Evolutionary conservation across 2,797 vertebrate species (phyloP), one percentile per base, ranked within the genome.

Genomic region (Podarcis siculus): DNA sequence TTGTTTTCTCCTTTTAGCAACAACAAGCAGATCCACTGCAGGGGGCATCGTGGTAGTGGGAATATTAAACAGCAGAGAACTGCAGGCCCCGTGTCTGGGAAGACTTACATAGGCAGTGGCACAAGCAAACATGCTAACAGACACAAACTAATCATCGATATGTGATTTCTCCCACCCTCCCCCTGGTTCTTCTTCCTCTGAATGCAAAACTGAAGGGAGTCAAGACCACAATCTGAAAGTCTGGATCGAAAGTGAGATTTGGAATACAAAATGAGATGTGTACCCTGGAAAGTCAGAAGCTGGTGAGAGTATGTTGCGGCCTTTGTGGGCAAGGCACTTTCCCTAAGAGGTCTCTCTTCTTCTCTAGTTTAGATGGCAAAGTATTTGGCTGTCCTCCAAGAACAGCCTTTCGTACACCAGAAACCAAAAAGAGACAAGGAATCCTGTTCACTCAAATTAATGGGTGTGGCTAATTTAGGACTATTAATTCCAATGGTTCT

Each of bases 1-100:
- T 86, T 92, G 80, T 84, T 82, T 90, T 89, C 93, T 88, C 55
- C 87, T 93, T 91, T 91, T 81, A 87, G 90, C 93, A 89, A 75
- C 87, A 93, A 82, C 88, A 93, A 82, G 77, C 85, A 90, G 79
- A 86, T 64, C 78, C 42, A 69, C 45, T 83, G 35, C 19, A 49
- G 49, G 87, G 81, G 55, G 89, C 91, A 85, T 13, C 17, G 37
- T 77, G 88, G 92, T 88, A 30, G 45, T 17, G 10, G 23, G n/a
- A 23, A 27, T 82, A 91, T 92, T 94, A 90, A 94, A 90, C 71
- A 87, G n/a, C 4, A 0, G 0, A 85, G 23, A 91, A 90, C 45
- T 73, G 17, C 64, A 87, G 67, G 89, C 93, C 35, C 84, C 88
- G 32, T 79, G 61, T 89, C 87, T 82, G 79, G 4, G 64, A 89